Evolutionary conservation across 2,797 vertebrate species (phyloP).

Genomic region (Rhodeus uyekii): DNA sequence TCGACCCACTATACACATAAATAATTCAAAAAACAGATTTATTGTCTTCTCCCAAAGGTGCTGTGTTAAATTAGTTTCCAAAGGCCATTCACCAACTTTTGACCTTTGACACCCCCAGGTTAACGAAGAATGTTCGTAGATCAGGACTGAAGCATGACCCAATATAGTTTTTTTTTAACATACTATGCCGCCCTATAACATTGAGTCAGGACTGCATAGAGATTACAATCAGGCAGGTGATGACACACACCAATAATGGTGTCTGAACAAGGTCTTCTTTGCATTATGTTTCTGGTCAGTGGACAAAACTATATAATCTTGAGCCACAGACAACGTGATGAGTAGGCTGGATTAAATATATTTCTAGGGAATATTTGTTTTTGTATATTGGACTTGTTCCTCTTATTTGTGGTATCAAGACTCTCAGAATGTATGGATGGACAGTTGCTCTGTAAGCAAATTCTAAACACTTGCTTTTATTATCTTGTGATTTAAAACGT

Average conservation of each 20-base stretch:
- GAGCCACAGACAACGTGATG: neutral
- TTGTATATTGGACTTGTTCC: neutral
- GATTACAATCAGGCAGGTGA: conserved; percentile 35
- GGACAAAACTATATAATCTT: conserved; percentile 17
- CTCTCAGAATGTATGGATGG: neutral
- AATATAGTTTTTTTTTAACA: neutral
- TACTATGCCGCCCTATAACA: neutral
- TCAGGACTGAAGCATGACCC: conserved; percentile 9
- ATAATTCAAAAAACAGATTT: conserved; percentile 27
- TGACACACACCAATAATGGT: conserved; percentile 31
- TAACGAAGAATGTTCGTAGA: conserved; percentile 33
- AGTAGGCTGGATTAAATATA: conserved; percentile 10
- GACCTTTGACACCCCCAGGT: conserved; percentile 27
- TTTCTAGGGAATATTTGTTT: neutral
- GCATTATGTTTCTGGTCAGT: conserved; percentile 25
- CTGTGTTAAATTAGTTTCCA: conserved; percentile 53
- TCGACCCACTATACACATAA: neutral
- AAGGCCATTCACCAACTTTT: conserved; percentile 1
- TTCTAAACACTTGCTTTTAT: neutral
- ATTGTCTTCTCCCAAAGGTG: conserved; percentile 41
- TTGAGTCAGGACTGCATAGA: neutral
- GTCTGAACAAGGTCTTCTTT: conserved; percentile 13
- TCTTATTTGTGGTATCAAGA: conserved; percentile 11
- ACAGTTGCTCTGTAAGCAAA: neutral
- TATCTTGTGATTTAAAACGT: conserved; percentile 3